phyloP scores from a whole-genome alignment of 2,888 invertebrate species.

The Micoletzkya japonica region DNA sequence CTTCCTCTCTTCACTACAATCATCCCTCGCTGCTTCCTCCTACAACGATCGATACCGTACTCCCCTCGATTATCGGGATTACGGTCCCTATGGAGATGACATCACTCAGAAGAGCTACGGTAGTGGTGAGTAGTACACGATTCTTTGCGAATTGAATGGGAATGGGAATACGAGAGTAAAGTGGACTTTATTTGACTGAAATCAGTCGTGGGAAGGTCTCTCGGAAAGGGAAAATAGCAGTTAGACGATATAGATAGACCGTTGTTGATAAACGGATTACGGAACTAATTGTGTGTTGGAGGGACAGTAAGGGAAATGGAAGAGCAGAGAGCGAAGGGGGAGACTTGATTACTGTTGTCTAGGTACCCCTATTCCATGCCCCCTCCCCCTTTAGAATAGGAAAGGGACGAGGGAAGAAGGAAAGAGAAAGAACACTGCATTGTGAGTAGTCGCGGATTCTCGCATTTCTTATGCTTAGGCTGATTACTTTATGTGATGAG shows the following conservation, averaged over 20 bases:
- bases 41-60: conserved; percentile 1
- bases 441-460: neutral
- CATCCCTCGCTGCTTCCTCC: conserved; percentile 1
- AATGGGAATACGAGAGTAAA: neutral
- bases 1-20: neutral
- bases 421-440: neutral
- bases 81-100: neutral
- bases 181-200: too few species aligned
- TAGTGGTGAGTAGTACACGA: neutral
- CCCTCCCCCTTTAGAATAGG: too few species aligned
- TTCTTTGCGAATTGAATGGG: neutral
- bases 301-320: too few species aligned
- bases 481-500: conserved; percentile 21
- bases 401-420: neutral
- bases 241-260: neutral
- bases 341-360: conserved; percentile 14
- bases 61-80: neutral
- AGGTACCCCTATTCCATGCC: too few species aligned
- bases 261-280: too few species aligned
- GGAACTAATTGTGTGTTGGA: too few species aligned
- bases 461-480: neutral
- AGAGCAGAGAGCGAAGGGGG: neutral
- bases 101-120: neutral
- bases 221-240: neutral
- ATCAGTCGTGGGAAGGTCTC: neutral